Evolutionary conservation across 2,113 vertebrate genomes (phyloP).

Genomic region (Ammodramus savannarum): DNA sequence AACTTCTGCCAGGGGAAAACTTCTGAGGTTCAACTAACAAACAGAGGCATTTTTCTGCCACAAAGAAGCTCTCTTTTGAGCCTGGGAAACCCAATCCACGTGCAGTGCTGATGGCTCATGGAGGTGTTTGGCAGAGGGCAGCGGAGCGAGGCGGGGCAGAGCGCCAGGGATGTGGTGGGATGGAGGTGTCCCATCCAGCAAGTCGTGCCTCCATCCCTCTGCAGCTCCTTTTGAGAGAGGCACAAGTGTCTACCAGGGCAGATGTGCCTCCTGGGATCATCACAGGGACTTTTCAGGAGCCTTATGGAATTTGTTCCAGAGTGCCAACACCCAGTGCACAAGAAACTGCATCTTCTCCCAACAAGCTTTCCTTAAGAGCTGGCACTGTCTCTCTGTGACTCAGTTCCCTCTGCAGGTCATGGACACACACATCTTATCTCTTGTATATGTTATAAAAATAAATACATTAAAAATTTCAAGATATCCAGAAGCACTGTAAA

Average conservation of each 20-base stretch:
- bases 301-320: not conserved
- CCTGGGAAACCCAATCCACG: not conserved
- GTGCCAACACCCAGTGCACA: not conserved
- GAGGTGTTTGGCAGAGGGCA: not conserved
- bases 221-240: not conserved
- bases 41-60: not conserved
- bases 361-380: not conserved
- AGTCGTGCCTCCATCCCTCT: not conserved
- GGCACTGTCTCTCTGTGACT: not conserved
- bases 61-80: not conserved
- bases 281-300: fast-evolving
- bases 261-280: not conserved
- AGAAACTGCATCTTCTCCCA: not conserved
- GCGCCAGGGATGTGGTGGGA: not conserved
- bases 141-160: not conserved
- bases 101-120: fast-evolving
- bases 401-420: not conserved
- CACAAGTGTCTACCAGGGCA: not conserved
- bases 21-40: constrained; percentile 22
- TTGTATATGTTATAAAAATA: not conserved
- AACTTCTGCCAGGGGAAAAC: constrained; percentile 22
- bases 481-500: not conserved
- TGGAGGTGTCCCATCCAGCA: not conserved
- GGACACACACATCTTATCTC: not conserved
- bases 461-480: not conserved